Percentiles rank a stretch among this genome's conserved stretches.
These are phyloP conservation scores for Chelon labrosus DNA, from an alignment of 2,797 vertebrate species.

Conservation along the genomic window DNA sequence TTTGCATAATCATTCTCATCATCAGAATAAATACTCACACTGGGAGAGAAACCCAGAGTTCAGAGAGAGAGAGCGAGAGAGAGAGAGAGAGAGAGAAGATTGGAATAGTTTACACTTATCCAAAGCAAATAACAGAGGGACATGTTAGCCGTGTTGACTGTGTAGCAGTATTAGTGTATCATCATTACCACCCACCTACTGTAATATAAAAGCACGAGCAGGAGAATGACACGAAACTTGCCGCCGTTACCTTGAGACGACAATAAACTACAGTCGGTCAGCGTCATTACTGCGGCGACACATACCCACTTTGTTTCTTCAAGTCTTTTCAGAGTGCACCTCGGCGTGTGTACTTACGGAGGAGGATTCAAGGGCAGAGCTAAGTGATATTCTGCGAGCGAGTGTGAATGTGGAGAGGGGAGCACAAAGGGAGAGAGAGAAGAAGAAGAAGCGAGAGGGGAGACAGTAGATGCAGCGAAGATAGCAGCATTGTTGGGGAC, in stretches of 20 bases:
- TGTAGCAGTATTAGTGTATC: slow-evolving; percentile 32
- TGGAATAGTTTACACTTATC: slow-evolving; percentile 40
- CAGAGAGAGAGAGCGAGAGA: slow-evolving; percentile 47
- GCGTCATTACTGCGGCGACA: slow-evolving; percentile 50
- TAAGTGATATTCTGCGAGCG: slow-evolving; percentile 79
- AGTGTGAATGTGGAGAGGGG: slow-evolving; percentile 58
- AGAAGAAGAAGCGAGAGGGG: slow-evolving; percentile 68
- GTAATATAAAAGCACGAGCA: slow-evolving; percentile 27
- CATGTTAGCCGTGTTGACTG: slow-evolving; percentile 31
- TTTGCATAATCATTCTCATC: slow-evolving; percentile 78
- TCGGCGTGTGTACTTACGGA: slow-evolving; percentile 63
- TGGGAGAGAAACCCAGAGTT: slow-evolving; percentile 76
- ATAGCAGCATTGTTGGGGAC: slow-evolving; percentile 79
- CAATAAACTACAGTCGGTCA: slow-evolving; percentile 39
- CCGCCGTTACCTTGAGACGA: slow-evolving; percentile 53
- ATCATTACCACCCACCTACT: slow-evolving; percentile 48
- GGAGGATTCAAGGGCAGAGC: slow-evolving; percentile 82
- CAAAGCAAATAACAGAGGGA: slow-evolving; percentile 54
- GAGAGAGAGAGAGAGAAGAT: slow-evolving; percentile 33
- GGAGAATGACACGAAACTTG: slow-evolving; percentile 40
- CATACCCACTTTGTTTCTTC: slow-evolving; percentile 63
- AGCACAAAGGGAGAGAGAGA: slow-evolving; percentile 64
- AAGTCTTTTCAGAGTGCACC: slow-evolving; percentile 66
- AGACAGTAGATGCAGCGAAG: slow-evolving; percentile 68
- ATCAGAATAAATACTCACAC: slow-evolving; percentile 75